Evolutionary conservation across 2,888 invertebrate species (phyloP), one percentile per base, ranked within the genome.

Genomic region (Caenorhabditis parvicauda): DNA sequence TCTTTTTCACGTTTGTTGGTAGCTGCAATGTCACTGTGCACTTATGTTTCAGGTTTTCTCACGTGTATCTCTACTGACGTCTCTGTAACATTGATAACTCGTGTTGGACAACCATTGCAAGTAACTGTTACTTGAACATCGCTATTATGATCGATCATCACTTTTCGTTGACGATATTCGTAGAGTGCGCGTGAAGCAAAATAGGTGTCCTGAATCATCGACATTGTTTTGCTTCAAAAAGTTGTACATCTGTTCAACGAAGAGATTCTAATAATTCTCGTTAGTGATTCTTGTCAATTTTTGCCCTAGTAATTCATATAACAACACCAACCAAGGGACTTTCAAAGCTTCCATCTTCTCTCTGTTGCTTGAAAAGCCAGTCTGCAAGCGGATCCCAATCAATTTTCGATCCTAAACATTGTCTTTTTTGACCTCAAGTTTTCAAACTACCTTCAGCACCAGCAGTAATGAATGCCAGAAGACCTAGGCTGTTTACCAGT

Each of bases 351-450:
- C 68, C 70, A 53, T 70, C 67, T 17, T 56, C 59, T 6, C 56
- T 49, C 51, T 77, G 71, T 50, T 79, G 75, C 32, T 79, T 76
- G 24, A 66, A 69, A 42, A 79, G 62, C 79, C 79, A 79, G 54
- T 76, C 74, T 24, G 74, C 73, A 9, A 79, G 59, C 1, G 66
- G 48, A n/a, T 76, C 76, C 56, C 77, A 73, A 47, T 79, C 70
- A 41, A 76, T 41, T 21, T 47, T 46, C 7, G 51, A 28, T 4
- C 38, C 38, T 2, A 17, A 29, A n/a, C 9, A n/a, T 32, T 32
- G 7, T 32, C 35, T 32, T 32, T 32, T 32, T 32, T 9, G 35
- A 32, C 9, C 35, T 32, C 9, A 32, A 32, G n/a, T 32, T 32
- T 32, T 32, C 9, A 14, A 17, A 4, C 32, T 50, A 12, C 61